Evolutionary conservation across 2,113 vertebrate species (phyloP).

Genomic region (Heptranchias perlo): DNA sequence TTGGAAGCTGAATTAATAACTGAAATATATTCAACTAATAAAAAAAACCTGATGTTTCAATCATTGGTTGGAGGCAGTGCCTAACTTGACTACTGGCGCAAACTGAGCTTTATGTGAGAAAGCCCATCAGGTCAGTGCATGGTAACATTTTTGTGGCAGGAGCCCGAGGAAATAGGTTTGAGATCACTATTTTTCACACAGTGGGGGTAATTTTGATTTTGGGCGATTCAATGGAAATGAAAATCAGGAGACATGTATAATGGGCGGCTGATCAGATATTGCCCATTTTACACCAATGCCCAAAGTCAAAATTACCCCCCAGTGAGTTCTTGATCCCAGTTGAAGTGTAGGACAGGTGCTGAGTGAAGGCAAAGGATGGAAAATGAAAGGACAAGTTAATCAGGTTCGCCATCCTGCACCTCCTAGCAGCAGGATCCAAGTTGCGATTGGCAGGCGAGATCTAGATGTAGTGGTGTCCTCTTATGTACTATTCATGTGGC

Average conservation of each 20-base stretch:
- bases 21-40: not conserved
- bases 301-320: not conserved
- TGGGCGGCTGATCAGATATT: not conserved
- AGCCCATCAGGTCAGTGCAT: not conserved
- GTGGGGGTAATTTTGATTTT: not conserved
- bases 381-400: not conserved
- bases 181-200: not conserved
- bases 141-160: constrained; percentile 1
- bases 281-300: not conserved
- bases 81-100: not conserved
- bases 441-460: not conserved
- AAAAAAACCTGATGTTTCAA: not conserved
- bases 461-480: not conserved
- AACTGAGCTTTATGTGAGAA: not conserved
- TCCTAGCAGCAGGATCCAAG: not conserved
- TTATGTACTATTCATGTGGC: not conserved
- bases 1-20: not conserved
- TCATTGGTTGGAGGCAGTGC: not conserved
- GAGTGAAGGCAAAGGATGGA: constrained; percentile 1
- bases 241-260: not conserved
- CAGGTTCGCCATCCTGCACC: too few relatives aligned
- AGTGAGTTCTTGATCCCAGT: not conserved
- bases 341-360: not conserved
- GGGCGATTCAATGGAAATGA: not conserved
- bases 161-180: not conserved